Conservation (phyloP, 2,888 invertebrate species). For the Rhodophaea formosa region DNA sequence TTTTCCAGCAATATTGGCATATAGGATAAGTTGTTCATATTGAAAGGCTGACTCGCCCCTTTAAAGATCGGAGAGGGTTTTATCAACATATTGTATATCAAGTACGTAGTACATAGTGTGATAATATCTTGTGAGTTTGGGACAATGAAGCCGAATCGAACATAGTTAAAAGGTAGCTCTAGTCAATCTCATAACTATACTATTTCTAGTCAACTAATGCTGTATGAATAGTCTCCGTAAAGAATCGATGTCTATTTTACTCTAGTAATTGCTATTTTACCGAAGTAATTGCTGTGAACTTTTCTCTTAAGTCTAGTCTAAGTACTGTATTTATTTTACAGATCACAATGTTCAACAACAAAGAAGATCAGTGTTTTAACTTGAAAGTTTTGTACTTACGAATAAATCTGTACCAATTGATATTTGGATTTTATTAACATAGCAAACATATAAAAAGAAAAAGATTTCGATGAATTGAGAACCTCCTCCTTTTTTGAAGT, state of each 20-base stretch:
- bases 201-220: slow-evolving; percentile 29
- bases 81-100: no score
- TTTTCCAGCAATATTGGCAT: no score
- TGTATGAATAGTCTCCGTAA: slow-evolving; percentile 16
- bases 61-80: no score
- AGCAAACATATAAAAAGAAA: no score
- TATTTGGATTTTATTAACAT: no score
- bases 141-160: not conserved
- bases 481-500: no score
- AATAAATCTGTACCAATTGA: slow-evolving; percentile 36
- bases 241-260: slow-evolving; percentile 33
- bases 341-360: not conserved
- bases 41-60: no score
- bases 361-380: slow-evolving; percentile 27
- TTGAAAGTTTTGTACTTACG: slow-evolving; percentile 43
- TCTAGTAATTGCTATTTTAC: slow-evolving; percentile 25
- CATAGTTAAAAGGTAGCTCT: not conserved
- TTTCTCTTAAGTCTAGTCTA: slow-evolving; percentile 13
- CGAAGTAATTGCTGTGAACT: slow-evolving; percentile 10
- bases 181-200: not conserved
- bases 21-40: no score
- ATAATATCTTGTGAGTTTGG: not conserved
- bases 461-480: no score
- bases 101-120: not conserved
- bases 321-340: slow-evolving; percentile 2